A percentile compares a stretch with the other conserved stretches of the same genome.
Conservation (phyloP, 2,888 invertebrate genomes). For the Sinodicranocentrus sp. region DNA sequence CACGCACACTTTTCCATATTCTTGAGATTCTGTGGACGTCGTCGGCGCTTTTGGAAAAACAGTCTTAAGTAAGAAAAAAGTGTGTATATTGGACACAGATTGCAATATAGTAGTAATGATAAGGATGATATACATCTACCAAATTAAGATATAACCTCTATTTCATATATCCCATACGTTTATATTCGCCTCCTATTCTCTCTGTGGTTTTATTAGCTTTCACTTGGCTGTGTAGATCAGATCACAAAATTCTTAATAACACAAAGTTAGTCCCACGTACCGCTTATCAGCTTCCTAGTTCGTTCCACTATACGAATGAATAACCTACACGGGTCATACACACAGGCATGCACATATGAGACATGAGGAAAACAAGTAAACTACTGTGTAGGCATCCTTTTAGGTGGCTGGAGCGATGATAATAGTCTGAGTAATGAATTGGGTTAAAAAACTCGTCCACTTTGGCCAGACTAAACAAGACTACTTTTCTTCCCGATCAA, state of each 20-base stretch:
- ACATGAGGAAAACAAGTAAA: not conserved
- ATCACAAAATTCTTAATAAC: constrained; percentile 8
- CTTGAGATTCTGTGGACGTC: constrained; percentile 2
- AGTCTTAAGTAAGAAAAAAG: not conserved
- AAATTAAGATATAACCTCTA: too few species aligned
- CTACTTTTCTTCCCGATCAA: not conserved
- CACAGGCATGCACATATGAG: not conserved
- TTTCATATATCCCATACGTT: too few species aligned
- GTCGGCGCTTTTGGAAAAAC: not conserved
- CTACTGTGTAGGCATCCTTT: not conserved
- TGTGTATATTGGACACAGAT: not conserved
- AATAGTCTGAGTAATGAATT: constrained; percentile 19
- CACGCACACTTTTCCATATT: constrained; percentile 33
- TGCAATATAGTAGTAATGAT: too few species aligned
- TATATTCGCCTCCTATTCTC: not conserved
- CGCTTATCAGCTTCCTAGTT: not conserved
- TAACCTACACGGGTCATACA: not conserved
- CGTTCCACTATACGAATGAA: not conserved
- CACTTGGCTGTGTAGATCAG: not conserved
- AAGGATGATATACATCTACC: too few species aligned
- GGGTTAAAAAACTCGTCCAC: constrained; percentile 2
- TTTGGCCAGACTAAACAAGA: not conserved
- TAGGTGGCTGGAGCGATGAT: constrained; percentile 20
- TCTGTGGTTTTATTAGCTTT: constrained; percentile 11
- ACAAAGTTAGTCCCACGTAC: not conserved